Evolutionary conservation across 2,113 vertebrate species (phyloP).

Genomic region (Callopanchax toddi): DNA sequence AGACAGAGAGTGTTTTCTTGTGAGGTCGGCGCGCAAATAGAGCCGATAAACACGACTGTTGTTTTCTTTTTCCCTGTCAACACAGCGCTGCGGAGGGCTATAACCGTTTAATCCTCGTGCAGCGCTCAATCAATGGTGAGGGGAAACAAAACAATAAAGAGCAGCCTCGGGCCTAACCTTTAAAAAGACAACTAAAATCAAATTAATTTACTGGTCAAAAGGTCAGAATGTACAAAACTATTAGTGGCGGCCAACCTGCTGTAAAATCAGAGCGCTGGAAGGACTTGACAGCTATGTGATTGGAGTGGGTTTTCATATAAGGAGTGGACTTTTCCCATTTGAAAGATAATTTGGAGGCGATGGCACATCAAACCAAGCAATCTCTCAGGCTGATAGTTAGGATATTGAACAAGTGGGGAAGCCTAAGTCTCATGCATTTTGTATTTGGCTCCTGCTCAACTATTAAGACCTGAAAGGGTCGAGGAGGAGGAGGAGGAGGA

Average conservation of each 20-base stretch:
- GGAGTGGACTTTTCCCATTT: slow-evolving; percentile 73
- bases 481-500: no score
- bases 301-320: slow-evolving; percentile 53
- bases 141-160: slow-evolving; percentile 73
- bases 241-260: slow-evolving; percentile 65
- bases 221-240: slow-evolving; percentile 71
- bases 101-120: slow-evolving; percentile 71
- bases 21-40: slow-evolving; percentile 70
- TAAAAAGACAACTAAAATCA: slow-evolving; percentile 76
- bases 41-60: slow-evolving; percentile 63
- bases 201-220: slow-evolving; percentile 80
- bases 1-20: slow-evolving; percentile 44
- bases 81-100: slow-evolving; percentile 55
- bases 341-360: slow-evolving; percentile 76
- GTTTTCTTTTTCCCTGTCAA: slow-evolving; percentile 67
- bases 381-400: slow-evolving; percentile 78
- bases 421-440: slow-evolving; percentile 80
- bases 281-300: slow-evolving; percentile 60
- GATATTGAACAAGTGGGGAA: slow-evolving; percentile 84
- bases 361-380: slow-evolving; percentile 79
- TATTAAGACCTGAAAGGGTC: slow-evolving; percentile 32
- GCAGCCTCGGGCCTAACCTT: slow-evolving; percentile 72
- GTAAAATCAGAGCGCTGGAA: slow-evolving; percentile 62
- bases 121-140: slow-evolving; percentile 68
- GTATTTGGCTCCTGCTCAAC: slow-evolving; percentile 70